Evolutionary conservation across 2,888 invertebrate genomes (phyloP), one percentile per base, ranked within the genome.

Genomic region (Pomacea canaliculata): DNA sequence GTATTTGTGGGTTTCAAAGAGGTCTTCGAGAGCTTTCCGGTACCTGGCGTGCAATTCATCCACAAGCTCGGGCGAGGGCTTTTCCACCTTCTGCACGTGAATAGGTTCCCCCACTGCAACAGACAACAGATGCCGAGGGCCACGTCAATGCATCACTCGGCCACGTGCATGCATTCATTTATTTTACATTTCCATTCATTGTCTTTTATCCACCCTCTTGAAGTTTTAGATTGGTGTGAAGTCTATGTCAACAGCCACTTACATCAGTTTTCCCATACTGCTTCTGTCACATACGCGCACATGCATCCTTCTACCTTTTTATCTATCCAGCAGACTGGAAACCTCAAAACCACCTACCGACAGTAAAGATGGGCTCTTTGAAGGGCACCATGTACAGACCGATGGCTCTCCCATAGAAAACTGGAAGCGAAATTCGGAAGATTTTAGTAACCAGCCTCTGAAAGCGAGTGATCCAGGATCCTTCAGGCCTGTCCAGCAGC

Each of bases 311-410:
- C 37, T 37, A 37, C 37, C 5, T 37, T 37, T 37, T 1, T 5
- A 37, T 37, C 37, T 37, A 5, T 37, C 37, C 37, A 37, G 37
- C 37, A 37, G 37, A 37, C 37, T 37, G 37, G 37, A 23, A 23
- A 23, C 23, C 37, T 37, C 5, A 37, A 56, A 56, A 23, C 9
- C 73, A 84, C 94, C 93, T 91, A 97, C 97, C 95, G 84, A 98
- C 96, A 85, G 96, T 95, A 60, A 94, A 94, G 68, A 99, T 93
- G 5, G 95, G 95, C 78, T 92, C 93, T 60, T 97, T 93, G 69
- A 94, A 93, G 0, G 98, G 97, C 72, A 98, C 91, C 13, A 96
- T 94, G 88, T 98, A 97, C 89, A 98, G 97, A 89, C 98, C 96
- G 79, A 98, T 92, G 8, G 98, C 98, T 60, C 98, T 92, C 1